These are phyloP conservation scores for Lucifuga dentata DNA, from an alignment of 2,113 vertebrate genomes.

Conservation along the genomic window DNA sequence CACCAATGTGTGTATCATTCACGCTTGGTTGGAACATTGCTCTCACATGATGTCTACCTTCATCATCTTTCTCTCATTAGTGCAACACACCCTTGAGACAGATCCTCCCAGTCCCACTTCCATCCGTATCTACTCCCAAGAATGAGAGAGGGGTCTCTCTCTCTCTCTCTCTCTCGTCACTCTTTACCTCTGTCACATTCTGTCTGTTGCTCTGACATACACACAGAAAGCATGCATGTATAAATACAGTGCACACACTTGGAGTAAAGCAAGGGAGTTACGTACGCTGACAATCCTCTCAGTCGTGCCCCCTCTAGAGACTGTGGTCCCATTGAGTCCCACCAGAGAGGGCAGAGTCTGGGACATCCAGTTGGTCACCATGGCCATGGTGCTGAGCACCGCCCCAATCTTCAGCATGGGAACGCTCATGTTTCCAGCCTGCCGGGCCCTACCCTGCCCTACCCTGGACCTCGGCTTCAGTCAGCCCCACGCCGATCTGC, in stretches of 20 bases:
- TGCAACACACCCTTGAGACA: constrained; percentile 11
- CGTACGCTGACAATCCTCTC: constrained; percentile 92
- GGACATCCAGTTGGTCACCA: constrained; percentile 96
- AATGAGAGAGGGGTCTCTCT: not conserved
- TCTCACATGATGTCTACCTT: constrained; percentile 40
- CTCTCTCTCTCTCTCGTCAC: not conserved
- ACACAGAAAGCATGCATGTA: constrained; percentile 20
- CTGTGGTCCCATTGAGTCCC: constrained; percentile 89
- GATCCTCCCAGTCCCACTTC: not conserved
- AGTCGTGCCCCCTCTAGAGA: constrained; percentile 89
- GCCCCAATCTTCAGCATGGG: constrained; percentile 91
- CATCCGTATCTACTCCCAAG: constrained; percentile 3
- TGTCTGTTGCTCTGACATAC: constrained; percentile 6
- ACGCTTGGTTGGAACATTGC: constrained; percentile 28
- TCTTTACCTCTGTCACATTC: not conserved
- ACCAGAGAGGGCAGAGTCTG: constrained; percentile 91
- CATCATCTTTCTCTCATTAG: constrained; percentile 28
- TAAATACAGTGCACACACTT: constrained; percentile 32
- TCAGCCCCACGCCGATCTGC: constrained; percentile 41
- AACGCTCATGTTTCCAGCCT: constrained; percentile 85
- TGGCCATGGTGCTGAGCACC: constrained; percentile 94
- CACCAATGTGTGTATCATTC: constrained; percentile 35
- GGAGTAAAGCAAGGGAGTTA: constrained; percentile 58
- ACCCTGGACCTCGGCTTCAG: constrained; percentile 62
- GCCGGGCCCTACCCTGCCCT: constrained; percentile 66